Percentiles rank a stretch among this genome's conserved stretches.
Conservation (phyloP, 1,140 invertebrate species). For the Pseudomyrmex flavicornis region DNA sequence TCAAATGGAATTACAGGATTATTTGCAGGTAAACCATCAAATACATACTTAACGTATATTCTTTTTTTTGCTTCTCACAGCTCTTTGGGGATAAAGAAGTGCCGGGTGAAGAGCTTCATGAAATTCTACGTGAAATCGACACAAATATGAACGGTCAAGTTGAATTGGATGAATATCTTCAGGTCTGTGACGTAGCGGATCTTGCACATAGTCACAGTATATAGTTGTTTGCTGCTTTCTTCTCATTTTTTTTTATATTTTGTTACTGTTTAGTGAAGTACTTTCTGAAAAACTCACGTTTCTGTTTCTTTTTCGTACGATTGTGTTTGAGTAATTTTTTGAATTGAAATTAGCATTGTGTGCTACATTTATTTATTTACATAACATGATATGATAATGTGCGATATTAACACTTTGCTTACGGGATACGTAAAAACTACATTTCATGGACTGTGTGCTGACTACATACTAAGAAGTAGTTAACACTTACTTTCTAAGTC, state of each 20-base stretch:
- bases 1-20: slow-evolving; percentile 90
- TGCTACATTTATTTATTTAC: too few relatives aligned
- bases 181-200: slow-evolving; percentile 88
- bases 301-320: neutral
- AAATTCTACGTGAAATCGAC: slow-evolving; percentile 99
- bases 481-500: too few relatives aligned
- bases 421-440: too few relatives aligned
- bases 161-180: slow-evolving; percentile 99
- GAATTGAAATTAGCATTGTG: too few relatives aligned
- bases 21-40: slow-evolving; percentile 88
- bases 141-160: slow-evolving; percentile 99
- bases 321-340: neutral
- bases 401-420: too few relatives aligned
- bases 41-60: slow-evolving; percentile 76
- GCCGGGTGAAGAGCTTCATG: slow-evolving; percentile 97
- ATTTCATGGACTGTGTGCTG: too few relatives aligned
- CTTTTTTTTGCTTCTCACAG: slow-evolving; percentile 86
- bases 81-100: slow-evolving; percentile 95
- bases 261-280: slow-evolving; percentile 9
- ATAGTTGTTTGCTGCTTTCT: slow-evolving; percentile 26
- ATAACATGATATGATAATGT: too few relatives aligned
- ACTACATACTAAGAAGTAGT: too few relatives aligned
- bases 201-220: slow-evolving; percentile 37
- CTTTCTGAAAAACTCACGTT: neutral
- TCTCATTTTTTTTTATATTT: slow-evolving; percentile 46